phyloP scores from a whole-genome alignment of 2,888 invertebrate species.

The Thyatira batis region DNA sequence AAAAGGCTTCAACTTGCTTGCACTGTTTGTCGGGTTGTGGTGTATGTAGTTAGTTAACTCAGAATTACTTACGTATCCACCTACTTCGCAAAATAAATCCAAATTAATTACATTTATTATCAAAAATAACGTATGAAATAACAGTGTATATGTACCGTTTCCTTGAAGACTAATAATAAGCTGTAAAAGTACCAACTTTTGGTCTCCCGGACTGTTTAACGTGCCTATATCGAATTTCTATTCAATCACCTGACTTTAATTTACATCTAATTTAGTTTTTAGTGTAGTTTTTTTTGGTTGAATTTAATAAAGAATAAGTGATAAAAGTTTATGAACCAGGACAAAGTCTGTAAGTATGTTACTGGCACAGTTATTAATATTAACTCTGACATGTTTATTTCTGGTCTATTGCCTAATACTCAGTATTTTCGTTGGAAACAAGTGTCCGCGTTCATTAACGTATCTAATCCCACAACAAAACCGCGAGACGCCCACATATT shows the following conservation, averaged over 20 bases:
- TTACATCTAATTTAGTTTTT: constrained; percentile 22
- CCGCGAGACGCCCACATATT: neutral
- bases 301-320: constrained; percentile 1
- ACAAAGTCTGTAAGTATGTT: neutral
- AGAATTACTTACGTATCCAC: too few species aligned
- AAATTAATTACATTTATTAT: too few species aligned
- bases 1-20: too few species aligned
- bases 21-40: too few species aligned
- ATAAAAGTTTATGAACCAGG: neutral
- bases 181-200: neutral
- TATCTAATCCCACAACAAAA: neutral
- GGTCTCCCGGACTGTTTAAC: constrained; percentile 1
- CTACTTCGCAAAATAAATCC: neutral
- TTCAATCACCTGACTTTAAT: constrained; percentile 31
- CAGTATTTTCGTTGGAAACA: constrained; percentile 74
- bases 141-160: too few species aligned
- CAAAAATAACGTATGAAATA: too few species aligned
- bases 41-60: too few species aligned
- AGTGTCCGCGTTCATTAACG: constrained; percentile 6
- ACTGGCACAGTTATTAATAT: neutral
- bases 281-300: constrained; percentile 1
- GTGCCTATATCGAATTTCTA: constrained; percentile 9
- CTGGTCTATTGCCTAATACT: constrained; percentile 46
- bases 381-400: constrained; percentile 29
- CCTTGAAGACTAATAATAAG: too few species aligned